These are phyloP conservation scores for Rousettus leschenaultii DNA, from an alignment of 2,113 vertebrate genomes.

Conservation along the genomic window DNA sequence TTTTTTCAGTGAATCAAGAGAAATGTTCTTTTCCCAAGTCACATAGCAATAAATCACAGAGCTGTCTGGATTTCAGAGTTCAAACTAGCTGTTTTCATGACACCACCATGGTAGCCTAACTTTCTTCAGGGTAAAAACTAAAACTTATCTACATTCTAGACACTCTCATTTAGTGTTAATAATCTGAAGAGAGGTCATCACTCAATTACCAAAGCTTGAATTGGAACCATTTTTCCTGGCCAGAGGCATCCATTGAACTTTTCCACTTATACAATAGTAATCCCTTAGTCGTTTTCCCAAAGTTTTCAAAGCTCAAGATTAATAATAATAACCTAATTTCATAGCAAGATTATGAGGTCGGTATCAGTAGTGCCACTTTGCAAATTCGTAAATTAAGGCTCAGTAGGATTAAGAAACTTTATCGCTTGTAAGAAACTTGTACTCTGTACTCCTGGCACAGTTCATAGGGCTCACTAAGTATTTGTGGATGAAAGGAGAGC, in stretches of 20 bases:
- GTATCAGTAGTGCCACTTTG: not conserved
- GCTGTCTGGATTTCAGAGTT: not conserved
- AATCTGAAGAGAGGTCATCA: not conserved
- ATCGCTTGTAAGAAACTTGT: not conserved
- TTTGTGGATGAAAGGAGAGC: not conserved
- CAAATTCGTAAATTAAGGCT: not conserved
- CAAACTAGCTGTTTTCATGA: not conserved
- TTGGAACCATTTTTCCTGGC: not conserved
- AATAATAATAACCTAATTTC: constrained; percentile 11
- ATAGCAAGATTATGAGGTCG: not conserved
- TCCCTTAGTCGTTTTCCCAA: not conserved
- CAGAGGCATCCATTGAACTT: not conserved
- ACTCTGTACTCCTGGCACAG: not conserved
- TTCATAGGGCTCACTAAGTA: not conserved
- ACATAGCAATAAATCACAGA: constrained; percentile 32
- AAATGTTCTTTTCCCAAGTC: not conserved
- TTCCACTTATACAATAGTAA: not conserved
- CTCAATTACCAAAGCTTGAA: not conserved
- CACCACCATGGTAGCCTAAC: not conserved
- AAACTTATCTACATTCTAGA: not conserved
- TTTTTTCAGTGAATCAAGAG: constrained; percentile 53
- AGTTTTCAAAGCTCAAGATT: not conserved
- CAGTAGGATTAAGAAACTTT: not conserved
- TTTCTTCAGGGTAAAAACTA: not conserved
- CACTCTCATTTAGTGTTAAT: not conserved